phyloP scores from a whole-genome alignment of 2,113 vertebrate genomes.

The Bos javanicus region DNA sequence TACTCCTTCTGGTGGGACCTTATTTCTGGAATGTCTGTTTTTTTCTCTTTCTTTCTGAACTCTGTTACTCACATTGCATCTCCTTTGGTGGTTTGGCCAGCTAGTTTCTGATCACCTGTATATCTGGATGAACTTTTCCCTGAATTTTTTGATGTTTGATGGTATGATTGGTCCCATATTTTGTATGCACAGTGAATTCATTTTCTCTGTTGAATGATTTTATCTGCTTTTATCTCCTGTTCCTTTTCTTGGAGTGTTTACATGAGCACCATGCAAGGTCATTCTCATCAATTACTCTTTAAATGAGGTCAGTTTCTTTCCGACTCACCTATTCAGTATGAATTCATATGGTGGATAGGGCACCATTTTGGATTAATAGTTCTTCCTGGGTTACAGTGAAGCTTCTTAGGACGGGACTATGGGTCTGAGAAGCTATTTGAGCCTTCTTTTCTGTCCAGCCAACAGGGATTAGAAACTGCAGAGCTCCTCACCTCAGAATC shows the following conservation, averaged over 20 bases:
- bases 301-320: neutral
- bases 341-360: neutral
- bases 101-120: neutral
- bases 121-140: neutral
- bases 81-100: neutral
- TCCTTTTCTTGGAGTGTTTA: neutral
- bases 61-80: neutral
- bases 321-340: neutral
- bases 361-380: neutral
- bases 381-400: neutral
- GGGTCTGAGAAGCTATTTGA: neutral
- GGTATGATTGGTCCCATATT: neutral
- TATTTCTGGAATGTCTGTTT: neutral
- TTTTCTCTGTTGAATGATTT: conserved; percentile 12
- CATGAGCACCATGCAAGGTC: neutral
- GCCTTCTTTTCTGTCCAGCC: neutral
- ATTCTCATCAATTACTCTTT: neutral
- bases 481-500: neutral
- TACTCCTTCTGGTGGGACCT: neutral
- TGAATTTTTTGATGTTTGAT: neutral
- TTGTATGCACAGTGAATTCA: neutral
- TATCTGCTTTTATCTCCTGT: neutral
- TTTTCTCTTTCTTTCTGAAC: neutral
- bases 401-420: neutral
- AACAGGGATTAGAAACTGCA: neutral